Percentiles rank a stretch among this genome's conserved stretches.
Evolutionary conservation across 2,888 invertebrate genomes (phyloP).

Genomic region (Blastobasis lacticolella): DNA sequence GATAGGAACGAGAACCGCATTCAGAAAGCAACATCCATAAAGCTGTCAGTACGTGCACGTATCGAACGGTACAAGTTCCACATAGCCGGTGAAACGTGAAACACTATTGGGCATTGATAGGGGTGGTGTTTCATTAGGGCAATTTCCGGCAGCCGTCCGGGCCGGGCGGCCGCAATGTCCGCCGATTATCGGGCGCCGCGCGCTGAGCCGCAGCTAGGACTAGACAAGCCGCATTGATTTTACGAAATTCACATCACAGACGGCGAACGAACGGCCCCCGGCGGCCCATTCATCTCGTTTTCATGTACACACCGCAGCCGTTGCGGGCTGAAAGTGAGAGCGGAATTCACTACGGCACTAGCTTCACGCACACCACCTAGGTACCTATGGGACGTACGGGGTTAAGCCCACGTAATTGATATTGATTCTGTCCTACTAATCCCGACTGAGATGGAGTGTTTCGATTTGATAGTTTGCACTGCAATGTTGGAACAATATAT

Average conservation of each 20-base stretch:
- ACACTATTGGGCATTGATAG: too few relatives aligned
- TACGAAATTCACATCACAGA: conserved; percentile 66
- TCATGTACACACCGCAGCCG: conserved; percentile 63
- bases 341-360: conserved; percentile 52
- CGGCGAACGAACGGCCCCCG: conserved; percentile 64
- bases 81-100: too few relatives aligned
- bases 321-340: conserved; percentile 72
- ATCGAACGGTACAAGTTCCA: too few relatives aligned
- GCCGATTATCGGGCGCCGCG: conserved; percentile 54
- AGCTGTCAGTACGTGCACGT: too few relatives aligned
- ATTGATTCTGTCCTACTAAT: not conserved
- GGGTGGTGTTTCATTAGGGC: too few relatives aligned
- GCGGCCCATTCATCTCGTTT: conserved; percentile 71
- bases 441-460: not conserved
- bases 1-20: too few relatives aligned
- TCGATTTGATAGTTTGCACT: too few relatives aligned
- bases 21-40: too few relatives aligned
- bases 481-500: too few relatives aligned
- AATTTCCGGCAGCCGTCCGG: too few relatives aligned
- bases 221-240: conserved; percentile 63
- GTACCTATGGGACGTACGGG: conserved; percentile 51
- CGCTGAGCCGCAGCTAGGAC: conserved; percentile 25
- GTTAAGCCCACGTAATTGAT: not conserved
- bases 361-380: conserved; percentile 51
- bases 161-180: conserved; percentile 8